Base-by-base conservation (phyloP, 2,888 invertebrate species). In the Lottia gigantea region DNA sequence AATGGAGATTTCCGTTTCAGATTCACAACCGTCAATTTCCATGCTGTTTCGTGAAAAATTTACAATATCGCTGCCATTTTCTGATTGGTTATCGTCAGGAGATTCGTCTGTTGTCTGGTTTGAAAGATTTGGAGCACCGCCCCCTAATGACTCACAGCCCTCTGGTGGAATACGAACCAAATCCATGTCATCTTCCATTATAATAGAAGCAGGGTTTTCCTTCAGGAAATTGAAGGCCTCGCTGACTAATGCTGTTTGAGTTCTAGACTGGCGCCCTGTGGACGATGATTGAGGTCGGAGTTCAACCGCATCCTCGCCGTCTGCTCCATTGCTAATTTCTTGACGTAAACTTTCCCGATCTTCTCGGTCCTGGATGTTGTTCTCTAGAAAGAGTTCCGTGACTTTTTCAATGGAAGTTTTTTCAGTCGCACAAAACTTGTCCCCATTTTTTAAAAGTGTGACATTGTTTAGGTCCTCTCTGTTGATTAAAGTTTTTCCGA, bases 91-190 rank as follows among this genome's bases (percentile, higher is more conserved):
- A 14, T 55, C 55, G 8, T 55, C 23, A 19, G 11, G 19, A 23
- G 23, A 55, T 55, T 23, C 55, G 23, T 55, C 55, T 12, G 19
- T 19, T 11, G 55, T 14, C 12, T 55, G 55, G 19, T 55, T 55
- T 55, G 55, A 55, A 23, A 23, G 19, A 55, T 23, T 23, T 1
- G 19, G 55, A 2, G 14, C 7, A 8, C 19, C 55, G 15, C 23
- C 3, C 6, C 23, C 55, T 55, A 23, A 19, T 2, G 55, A 55
- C 23, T 55, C 55, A 23, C 55, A 55, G 11, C 55, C 55, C 14
- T 55, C 55, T 23, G 55, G 55, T 23, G 55, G 55, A 55, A 55
- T 55, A 19, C 55, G 55, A 19, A 55, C 55, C 23, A 55, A 23
- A 23, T 55, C 55, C 14, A 55, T 14, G 23, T 55, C 23, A 11